phyloP scores from a whole-genome alignment of 64 coral and sea anemone species.

The Actinia equina region DNA sequence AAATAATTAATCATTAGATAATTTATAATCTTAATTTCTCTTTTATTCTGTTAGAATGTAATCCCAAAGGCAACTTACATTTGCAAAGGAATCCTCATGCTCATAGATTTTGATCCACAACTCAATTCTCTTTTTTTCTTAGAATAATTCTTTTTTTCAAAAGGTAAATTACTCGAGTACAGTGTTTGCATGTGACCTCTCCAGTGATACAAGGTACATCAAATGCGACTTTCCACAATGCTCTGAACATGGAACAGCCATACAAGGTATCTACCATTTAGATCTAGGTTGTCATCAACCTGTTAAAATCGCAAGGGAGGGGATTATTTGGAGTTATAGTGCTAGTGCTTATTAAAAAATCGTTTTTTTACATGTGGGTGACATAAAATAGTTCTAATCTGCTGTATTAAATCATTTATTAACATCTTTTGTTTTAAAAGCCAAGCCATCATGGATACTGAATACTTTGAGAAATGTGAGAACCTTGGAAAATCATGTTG shows the following conservation, averaged over 20 bases:
- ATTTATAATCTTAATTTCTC: no score
- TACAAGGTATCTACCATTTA: neutral
- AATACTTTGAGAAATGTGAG: constrained; percentile 89
- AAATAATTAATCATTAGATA: no score
- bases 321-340: no score
- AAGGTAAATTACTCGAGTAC: constrained; percentile 74
- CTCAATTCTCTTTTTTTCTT: neutral
- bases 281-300: neutral
- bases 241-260: constrained; percentile 49
- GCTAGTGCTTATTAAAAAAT: no score
- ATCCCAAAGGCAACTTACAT: no score
- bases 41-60: no score
- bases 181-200: constrained; percentile 90
- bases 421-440: neutral
- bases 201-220: constrained; percentile 79
- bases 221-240: constrained; percentile 92
- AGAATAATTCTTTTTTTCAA: neutral
- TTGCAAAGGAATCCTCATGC: no score
- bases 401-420: no score
- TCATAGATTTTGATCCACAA: no score
- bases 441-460: constrained; percentile 79
- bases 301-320: no score
- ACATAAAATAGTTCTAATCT: no score
- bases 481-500: constrained; percentile 82
- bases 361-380: no score